These are phyloP conservation scores for Myotis daubentonii DNA, from an alignment of 2,797 vertebrate species.

Conservation along the genomic window DNA sequence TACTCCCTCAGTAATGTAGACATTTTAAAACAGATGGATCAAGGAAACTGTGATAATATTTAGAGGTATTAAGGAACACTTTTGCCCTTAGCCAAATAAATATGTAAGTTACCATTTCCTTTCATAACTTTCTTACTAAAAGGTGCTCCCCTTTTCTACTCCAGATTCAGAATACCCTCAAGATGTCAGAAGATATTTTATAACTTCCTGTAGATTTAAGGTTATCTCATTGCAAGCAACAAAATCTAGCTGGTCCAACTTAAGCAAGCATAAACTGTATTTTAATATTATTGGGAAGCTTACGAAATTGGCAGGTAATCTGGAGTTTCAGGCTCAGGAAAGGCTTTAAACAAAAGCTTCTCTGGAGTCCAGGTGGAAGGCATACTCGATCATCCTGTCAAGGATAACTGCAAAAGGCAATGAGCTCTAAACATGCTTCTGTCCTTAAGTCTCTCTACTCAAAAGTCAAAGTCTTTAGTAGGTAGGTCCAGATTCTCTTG, in stretches of 20 bases:
- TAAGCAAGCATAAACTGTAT: background rate
- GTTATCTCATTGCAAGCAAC: background rate
- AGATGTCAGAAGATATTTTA: background rate
- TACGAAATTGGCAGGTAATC: background rate
- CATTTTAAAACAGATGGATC: background rate
- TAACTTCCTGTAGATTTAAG: background rate
- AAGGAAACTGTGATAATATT: constrained; percentile 2
- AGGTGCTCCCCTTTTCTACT: background rate
- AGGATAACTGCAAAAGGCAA: background rate
- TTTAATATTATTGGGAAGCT: background rate
- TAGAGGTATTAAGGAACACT: background rate
- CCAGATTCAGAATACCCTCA: background rate
- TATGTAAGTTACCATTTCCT: background rate
- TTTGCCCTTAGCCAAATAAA: background rate
- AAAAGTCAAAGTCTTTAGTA: background rate
- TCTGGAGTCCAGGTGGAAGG: background rate
- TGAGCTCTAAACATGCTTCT: background rate
- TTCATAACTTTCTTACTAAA: background rate
- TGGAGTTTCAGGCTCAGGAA: background rate
- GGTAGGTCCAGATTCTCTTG: background rate
- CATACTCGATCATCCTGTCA: background rate
- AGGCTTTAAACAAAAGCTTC: background rate
- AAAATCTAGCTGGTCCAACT: background rate
- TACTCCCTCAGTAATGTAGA: background rate
- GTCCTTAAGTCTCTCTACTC: background rate